Percentiles rank a stretch among this genome's conserved stretches.
Conservation (phyloP, 2,888 invertebrate genomes). For the Ellobium chinense region DNA sequence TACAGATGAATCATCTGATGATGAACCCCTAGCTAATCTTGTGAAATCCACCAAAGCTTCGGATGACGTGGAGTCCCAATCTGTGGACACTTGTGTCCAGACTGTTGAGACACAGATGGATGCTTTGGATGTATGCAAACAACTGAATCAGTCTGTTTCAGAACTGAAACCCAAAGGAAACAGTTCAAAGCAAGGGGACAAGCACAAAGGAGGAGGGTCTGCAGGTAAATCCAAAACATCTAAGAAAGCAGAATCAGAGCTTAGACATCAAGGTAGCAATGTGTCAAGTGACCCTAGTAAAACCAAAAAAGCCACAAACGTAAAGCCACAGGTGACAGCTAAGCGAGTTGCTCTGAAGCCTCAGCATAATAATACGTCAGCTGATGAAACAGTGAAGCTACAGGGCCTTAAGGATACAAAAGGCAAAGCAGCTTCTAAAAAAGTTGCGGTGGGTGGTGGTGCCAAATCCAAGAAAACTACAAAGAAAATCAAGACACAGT, state of each 20-base stretch:
- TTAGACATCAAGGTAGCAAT: background rate
- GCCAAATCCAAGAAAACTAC: slow-evolving; percentile 21
- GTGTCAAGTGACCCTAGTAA: background rate
- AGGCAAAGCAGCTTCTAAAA: slow-evolving; percentile 11
- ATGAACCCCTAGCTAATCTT: slow-evolving; percentile 43
- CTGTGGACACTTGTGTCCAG: background rate
- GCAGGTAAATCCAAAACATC: background rate
- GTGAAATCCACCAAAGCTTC: slow-evolving; percentile 13
- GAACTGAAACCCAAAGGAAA: background rate
- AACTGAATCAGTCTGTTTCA: background rate
- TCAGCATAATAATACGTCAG: background rate
- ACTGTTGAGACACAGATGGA: no score
- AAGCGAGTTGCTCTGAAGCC: background rate
- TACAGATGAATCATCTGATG: slow-evolving; percentile 42
- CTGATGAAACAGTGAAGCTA: slow-evolving; percentile 1
- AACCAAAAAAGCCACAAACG: background rate
- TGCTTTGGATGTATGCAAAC: no score
- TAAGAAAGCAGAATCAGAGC: no score
- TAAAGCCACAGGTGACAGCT: background rate
- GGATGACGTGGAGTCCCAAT: background rate
- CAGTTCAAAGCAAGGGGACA: background rate
- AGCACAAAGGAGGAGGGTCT: background rate
- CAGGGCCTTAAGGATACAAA: slow-evolving; percentile 30
- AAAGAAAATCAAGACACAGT: slow-evolving; percentile 36
- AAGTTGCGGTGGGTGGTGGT: background rate